Conservation (phyloP, 2,113 vertebrate genomes). For the Eidolon helvum region DNA sequence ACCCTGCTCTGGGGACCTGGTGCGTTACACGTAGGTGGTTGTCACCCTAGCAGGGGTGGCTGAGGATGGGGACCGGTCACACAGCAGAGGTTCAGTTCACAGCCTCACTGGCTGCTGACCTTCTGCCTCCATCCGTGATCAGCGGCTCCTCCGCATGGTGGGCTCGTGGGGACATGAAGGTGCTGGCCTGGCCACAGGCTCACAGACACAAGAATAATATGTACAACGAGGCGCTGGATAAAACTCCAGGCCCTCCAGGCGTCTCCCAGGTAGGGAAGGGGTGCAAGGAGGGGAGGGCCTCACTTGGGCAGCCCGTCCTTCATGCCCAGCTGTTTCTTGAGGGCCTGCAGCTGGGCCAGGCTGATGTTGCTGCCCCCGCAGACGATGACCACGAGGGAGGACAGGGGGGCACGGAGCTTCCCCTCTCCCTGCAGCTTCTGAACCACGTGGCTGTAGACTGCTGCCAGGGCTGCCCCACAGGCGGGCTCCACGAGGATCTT, state of each 20-base stretch:
- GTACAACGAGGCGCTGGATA: neutral
- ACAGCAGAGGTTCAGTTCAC: neutral
- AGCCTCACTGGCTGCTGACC: neutral
- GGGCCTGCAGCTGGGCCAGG: constrained; percentile 84
- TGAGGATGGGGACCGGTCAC: neutral
- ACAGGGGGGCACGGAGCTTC: constrained; percentile 79
- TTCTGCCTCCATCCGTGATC: rapidly evolving
- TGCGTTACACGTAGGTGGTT: rapidly evolving
- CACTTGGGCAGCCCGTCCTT: neutral
- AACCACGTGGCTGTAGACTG: constrained; percentile 85
- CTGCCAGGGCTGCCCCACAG: constrained; percentile 89
- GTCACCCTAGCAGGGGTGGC: neutral
- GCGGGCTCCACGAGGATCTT: constrained; percentile 92
- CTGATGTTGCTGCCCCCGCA: constrained; percentile 94
- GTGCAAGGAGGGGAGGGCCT: rapidly evolving
- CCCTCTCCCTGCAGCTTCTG: constrained; percentile 83
- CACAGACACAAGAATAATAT: neutral
- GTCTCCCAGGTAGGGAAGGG: neutral
- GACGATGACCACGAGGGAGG: constrained; percentile 88
- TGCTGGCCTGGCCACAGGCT: rapidly evolving
- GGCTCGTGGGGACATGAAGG: neutral
- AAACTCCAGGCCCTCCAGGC: neutral
- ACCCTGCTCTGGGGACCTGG: neutral
- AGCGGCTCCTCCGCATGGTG: rapidly evolving
- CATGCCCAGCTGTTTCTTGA: constrained; percentile 87